Percentiles rank a stretch among this genome's conserved stretches.
Conservation (phyloP, 2,797 vertebrate genomes). For the Aulostomus chinensis region DNA sequence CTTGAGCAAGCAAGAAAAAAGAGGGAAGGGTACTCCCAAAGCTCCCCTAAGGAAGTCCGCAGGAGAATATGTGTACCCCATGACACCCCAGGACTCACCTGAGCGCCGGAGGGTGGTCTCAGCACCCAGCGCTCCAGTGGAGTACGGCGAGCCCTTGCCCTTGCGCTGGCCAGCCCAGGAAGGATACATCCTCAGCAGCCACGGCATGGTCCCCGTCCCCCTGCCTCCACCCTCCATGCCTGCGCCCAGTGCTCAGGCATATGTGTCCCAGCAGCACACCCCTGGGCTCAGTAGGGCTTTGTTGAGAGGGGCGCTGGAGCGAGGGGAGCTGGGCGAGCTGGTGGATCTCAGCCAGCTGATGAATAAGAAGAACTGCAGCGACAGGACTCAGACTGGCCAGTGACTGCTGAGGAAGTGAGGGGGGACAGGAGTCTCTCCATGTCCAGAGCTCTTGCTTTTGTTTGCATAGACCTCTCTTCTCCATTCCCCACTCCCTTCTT, state of each 20-base stretch:
- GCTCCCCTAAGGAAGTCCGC: slow-evolving; percentile 83
- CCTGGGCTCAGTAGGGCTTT: slow-evolving; percentile 69
- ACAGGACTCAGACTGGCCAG: slow-evolving; percentile 89
- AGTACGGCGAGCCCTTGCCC: slow-evolving; percentile 81
- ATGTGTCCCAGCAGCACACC: slow-evolving; percentile 70
- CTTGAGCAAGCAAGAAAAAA: slow-evolving; percentile 79
- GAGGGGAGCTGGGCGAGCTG: slow-evolving; percentile 79
- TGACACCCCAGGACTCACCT: slow-evolving; percentile 90
- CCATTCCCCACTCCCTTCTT: slow-evolving; percentile 7
- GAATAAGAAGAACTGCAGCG: slow-evolving; percentile 85
- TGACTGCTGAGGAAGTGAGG: slow-evolving; percentile 64
- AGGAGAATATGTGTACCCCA: slow-evolving; percentile 86
- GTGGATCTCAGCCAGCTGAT: slow-evolving; percentile 90
- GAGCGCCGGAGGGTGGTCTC: slow-evolving; percentile 92
- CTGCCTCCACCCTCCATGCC: slow-evolving; percentile 67
- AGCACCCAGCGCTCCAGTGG: slow-evolving; percentile 86
- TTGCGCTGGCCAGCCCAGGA: slow-evolving; percentile 87
- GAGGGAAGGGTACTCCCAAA: slow-evolving; percentile 70
- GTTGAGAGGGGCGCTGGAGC: slow-evolving; percentile 74
- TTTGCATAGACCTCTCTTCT: slow-evolving; percentile 38
- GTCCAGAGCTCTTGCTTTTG: slow-evolving; percentile 41
- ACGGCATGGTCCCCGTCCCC: slow-evolving; percentile 68
- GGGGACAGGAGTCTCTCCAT: slow-evolving; percentile 30
- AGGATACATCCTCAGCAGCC: slow-evolving; percentile 89
- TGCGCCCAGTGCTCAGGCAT: slow-evolving; percentile 56